Conservation (phyloP, 2,888 invertebrate species). For the Cristatella mucedo region DNA sequence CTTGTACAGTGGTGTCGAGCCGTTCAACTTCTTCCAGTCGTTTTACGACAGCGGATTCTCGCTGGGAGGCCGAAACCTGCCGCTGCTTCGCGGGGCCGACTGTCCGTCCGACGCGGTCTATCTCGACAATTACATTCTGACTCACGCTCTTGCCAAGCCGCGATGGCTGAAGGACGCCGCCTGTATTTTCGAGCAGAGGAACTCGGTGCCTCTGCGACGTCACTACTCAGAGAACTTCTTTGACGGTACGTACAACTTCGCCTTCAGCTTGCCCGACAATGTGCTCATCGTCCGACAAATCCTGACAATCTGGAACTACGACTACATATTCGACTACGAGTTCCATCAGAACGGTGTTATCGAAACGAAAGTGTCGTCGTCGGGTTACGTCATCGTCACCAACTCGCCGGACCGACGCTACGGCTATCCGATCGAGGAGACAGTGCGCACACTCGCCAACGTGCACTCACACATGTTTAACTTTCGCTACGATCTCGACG, state of each 20-base stretch:
- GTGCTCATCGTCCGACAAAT: slow-evolving; percentile 17
- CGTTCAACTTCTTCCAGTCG: slow-evolving; percentile 11
- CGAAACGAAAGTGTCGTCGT: slow-evolving; percentile 23
- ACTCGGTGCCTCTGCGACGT: slow-evolving; percentile 21
- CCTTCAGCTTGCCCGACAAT: slow-evolving; percentile 16
- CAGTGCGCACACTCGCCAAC: slow-evolving; percentile 17
- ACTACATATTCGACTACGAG: slow-evolving; percentile 19
- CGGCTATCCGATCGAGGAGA: slow-evolving; percentile 18
- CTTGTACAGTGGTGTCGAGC: slow-evolving; percentile 20
- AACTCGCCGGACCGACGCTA: slow-evolving; percentile 14
- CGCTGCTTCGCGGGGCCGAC: slow-evolving; percentile 23
- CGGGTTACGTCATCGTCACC: slow-evolving; percentile 24
- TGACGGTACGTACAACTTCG: slow-evolving; percentile 17
- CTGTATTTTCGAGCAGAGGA: slow-evolving; percentile 26
- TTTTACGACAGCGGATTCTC: slow-evolving; percentile 17
- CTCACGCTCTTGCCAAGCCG: no score
- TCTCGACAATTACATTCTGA: no score
- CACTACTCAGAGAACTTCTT: slow-evolving; percentile 10
- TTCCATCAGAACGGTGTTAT: slow-evolving; percentile 20
- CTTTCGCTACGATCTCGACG: slow-evolving; percentile 17
- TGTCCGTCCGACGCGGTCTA: slow-evolving; percentile 23
- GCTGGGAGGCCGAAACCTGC: slow-evolving; percentile 15
- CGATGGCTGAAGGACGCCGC: not conserved
- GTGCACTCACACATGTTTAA: slow-evolving; percentile 27
- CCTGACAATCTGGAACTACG: slow-evolving; percentile 19